phyloP scores from a whole-genome alignment of 2,113 vertebrate genomes.

The Rana temporaria region DNA sequence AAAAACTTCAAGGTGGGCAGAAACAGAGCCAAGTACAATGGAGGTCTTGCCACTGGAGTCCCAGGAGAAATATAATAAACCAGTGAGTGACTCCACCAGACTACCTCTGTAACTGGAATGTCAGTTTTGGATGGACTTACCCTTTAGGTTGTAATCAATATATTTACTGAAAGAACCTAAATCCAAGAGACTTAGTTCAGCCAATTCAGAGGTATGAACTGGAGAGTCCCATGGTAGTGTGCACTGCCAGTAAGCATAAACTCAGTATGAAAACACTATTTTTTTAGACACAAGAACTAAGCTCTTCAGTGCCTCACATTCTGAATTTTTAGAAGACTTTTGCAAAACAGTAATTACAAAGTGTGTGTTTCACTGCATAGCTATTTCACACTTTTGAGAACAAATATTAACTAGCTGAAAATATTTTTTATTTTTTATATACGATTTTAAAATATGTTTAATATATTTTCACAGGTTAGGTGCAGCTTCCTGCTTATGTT shows the following conservation, averaged over 20 bases:
- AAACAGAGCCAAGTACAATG: no score
- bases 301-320: conserved; percentile 62
- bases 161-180: conserved; percentile 67
- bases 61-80: no score
- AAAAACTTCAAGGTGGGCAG: no score
- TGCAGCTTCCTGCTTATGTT: no score
- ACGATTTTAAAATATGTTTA: no score
- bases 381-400: not conserved
- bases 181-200: conserved; percentile 44
- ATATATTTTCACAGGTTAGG: no score
- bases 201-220: conserved; percentile 34
- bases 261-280: conserved; percentile 62
- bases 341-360: not conserved
- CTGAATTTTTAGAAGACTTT: not conserved
- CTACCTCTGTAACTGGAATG: no score
- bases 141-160: conserved; percentile 60
- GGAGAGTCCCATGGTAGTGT: conserved; percentile 50
- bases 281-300: conserved; percentile 75
- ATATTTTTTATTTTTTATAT: no score
- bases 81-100: no score
- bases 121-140: no score
- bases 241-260: conserved; percentile 64
- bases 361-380: not conserved
- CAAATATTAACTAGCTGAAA: no score
- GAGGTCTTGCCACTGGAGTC: no score